A percentile compares a stretch with the other conserved stretches of the same genome.
Evolutionary conservation across 2,113 vertebrate genomes (phyloP).

Genomic region (Mustela nigripes): DNA sequence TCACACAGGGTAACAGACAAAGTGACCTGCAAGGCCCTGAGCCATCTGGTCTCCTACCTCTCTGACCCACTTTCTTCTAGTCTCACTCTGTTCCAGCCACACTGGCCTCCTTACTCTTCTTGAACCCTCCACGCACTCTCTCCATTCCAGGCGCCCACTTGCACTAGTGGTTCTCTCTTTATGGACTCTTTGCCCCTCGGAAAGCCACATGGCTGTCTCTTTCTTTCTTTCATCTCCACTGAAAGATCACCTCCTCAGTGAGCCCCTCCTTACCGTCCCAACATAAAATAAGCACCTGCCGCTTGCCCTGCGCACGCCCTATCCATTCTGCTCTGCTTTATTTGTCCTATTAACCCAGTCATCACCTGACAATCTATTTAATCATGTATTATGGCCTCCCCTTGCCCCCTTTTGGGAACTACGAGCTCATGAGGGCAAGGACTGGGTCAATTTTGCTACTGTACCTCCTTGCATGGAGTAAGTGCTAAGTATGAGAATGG

Average conservation of each 20-base stretch:
- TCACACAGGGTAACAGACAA: neutral
- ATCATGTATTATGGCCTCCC: neutral
- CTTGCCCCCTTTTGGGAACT: neutral
- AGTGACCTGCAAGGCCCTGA: neutral
- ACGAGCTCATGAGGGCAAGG: neutral
- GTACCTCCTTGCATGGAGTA: neutral
- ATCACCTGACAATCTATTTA: neutral
- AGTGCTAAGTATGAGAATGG: conserved; percentile 23
- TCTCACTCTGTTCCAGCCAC: neutral
- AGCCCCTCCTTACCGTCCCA: neutral
- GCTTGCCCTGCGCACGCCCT: neutral
- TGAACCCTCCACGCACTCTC: no score
- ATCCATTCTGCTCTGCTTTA: neutral
- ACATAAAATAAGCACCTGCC: neutral
- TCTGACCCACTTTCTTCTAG: neutral
- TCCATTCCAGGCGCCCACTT: neutral
- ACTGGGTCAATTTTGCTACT: neutral
- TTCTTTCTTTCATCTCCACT: neutral
- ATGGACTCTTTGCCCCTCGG: neutral
- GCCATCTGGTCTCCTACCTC: neutral
- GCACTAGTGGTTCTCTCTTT: neutral
- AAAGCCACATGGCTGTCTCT: neutral
- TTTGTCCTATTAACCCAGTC: neutral
- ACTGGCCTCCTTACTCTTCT: neutral
- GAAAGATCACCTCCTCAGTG: neutral